A percentile compares a stretch with the other conserved stretches of the same genome.
Conservation (phyloP, 1,140 invertebrate genomes). For the Whitmania pigra region DNA sequence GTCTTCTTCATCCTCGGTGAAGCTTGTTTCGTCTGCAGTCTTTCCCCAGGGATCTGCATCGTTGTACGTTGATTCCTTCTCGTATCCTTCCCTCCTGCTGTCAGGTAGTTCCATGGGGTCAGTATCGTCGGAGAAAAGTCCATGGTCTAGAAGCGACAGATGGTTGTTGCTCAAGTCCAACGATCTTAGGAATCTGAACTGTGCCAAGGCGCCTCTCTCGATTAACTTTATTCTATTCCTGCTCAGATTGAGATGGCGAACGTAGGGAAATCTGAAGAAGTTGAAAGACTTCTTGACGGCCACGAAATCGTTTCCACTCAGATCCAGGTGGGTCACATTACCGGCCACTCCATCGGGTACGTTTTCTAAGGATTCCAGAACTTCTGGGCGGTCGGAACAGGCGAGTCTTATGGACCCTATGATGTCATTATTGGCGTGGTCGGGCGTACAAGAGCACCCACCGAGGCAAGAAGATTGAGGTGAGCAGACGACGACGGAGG, state of each 20-base stretch:
- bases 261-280: constrained; percentile 10
- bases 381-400: too few species aligned
- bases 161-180: constrained; percentile 54
- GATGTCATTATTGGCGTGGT: too few species aligned
- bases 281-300: not conserved
- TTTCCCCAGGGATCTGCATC: too few species aligned
- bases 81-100: not conserved
- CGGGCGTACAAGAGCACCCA: too few species aligned
- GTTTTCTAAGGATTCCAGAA: too few species aligned
- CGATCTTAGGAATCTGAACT: constrained; percentile 30
- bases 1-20: not conserved
- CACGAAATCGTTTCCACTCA: constrained; percentile 18
- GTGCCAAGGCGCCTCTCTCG: constrained; percentile 32
- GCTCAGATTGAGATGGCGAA: constrained; percentile 25
- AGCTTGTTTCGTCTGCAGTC: too few species aligned
- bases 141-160: constrained; percentile 48
- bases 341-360: too few species aligned
- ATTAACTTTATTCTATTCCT: constrained; percentile 30
- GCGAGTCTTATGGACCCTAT: too few species aligned
- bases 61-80: too few species aligned
- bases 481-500: too few species aligned
- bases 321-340: constrained; percentile 13
- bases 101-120: constrained; percentile 58
- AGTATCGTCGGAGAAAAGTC: constrained; percentile 31
- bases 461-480: too few species aligned